phyloP scores from a whole-genome alignment of 2,888 invertebrate genomes.

The Sphecodes monilicornis region DNA sequence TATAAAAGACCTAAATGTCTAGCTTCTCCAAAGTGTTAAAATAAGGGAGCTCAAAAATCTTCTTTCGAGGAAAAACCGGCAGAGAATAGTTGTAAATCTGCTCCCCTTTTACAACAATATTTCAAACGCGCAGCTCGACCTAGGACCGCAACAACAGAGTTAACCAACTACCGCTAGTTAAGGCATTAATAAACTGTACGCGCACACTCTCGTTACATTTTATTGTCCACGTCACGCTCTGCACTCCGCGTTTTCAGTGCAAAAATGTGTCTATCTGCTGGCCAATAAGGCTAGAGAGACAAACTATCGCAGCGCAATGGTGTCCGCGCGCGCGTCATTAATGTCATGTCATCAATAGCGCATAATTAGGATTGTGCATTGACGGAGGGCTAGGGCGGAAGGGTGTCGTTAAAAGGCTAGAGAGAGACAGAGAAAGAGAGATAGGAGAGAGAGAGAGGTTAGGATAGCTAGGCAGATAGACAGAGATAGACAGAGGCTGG shows the following conservation, averaged over 20 bases:
- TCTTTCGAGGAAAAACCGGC: too few relatives aligned
- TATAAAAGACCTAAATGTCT: not conserved
- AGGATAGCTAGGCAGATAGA: not conserved
- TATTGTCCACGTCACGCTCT: not conserved
- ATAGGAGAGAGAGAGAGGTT: not conserved
- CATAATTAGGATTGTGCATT: slow-evolving; percentile 66
- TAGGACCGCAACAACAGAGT: not conserved
- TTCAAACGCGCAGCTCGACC: not conserved
- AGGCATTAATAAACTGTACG: not conserved
- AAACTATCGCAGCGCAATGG: not conserved
- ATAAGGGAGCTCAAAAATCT: too few relatives aligned
- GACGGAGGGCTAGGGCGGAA: slow-evolving; percentile 32
- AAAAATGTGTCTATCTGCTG: not conserved
- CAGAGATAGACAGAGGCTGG: slow-evolving; percentile 23
- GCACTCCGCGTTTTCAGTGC: not conserved
- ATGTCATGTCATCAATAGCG: slow-evolving; percentile 62
- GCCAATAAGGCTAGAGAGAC: not conserved
- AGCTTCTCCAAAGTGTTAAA: too few relatives aligned
- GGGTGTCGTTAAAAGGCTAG: slow-evolving; percentile 17
- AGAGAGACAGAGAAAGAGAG: not conserved
- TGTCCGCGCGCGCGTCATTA: slow-evolving; percentile 41
- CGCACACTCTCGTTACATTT: not conserved
- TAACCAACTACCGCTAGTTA: not conserved
- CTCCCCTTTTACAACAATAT: not conserved
- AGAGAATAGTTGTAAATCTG: not conserved